Evolutionary conservation across 1,140 invertebrate species (phyloP).

Genomic region (Melitaea cinxia): DNA sequence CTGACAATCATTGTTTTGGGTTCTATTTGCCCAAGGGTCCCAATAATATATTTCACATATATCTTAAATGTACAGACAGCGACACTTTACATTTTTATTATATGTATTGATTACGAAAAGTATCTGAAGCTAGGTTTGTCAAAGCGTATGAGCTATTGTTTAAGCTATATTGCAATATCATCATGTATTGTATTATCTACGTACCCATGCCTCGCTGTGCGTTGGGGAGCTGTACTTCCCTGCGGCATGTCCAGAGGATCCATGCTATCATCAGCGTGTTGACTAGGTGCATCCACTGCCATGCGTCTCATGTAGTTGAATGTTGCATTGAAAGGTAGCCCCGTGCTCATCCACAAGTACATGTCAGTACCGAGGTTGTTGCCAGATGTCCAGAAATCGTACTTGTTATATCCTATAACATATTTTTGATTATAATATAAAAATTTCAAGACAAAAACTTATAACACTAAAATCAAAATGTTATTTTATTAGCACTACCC

Average conservation of each 20-base stretch:
- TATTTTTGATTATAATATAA: slow-evolving; percentile 3
- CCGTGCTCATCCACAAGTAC: slow-evolving; percentile 95
- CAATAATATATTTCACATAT: too few relatives aligned
- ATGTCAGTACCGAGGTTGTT: slow-evolving; percentile 93
- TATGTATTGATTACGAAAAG: too few relatives aligned
- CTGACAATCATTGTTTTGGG: too few relatives aligned
- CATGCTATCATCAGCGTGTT: slow-evolving; percentile 76
- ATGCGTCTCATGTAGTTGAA: slow-evolving; percentile 90
- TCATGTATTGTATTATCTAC: slow-evolving; percentile 33
- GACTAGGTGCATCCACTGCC: slow-evolving; percentile 68
- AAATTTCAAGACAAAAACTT: not conserved
- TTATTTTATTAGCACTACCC: too few relatives aligned
- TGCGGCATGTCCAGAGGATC: slow-evolving; percentile 82
- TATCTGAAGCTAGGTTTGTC: too few relatives aligned
- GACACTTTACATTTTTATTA: too few relatives aligned
- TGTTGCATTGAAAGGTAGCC: slow-evolving; percentile 92
- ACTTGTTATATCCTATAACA: slow-evolving; percentile 86
- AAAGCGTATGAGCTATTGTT: too few relatives aligned
- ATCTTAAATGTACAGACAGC: too few relatives aligned
- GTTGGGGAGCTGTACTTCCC: slow-evolving; percentile 87
- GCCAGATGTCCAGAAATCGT: slow-evolving; percentile 94
- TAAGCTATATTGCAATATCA: too few relatives aligned
- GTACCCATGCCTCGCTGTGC: slow-evolving; percentile 89
- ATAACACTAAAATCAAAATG: too few relatives aligned
- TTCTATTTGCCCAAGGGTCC: too few relatives aligned